These are phyloP conservation scores for Andrena hattorfiana DNA, from an alignment of 2,888 invertebrate species.

Conservation along the genomic window DNA sequence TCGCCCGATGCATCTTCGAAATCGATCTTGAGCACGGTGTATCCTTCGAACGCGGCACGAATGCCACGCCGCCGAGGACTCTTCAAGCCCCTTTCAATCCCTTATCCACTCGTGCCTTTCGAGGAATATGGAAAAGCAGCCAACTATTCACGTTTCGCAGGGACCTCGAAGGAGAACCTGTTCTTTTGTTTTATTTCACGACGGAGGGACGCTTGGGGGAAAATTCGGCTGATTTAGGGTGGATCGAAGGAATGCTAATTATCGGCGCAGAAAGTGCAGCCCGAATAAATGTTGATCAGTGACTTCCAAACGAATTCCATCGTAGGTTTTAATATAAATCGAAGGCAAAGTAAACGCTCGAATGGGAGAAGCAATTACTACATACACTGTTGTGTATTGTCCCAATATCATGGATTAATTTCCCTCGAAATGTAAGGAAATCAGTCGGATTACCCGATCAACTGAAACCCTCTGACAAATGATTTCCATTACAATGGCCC, in stretches of 20 bases:
- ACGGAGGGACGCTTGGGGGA: too few species aligned
- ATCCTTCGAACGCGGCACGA: conserved; percentile 25
- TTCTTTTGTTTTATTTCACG: neutral
- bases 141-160: conserved; percentile 8
- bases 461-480: too few species aligned
- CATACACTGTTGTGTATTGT: too few species aligned
- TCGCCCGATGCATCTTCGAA: conserved; percentile 14
- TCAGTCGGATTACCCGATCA: too few species aligned
- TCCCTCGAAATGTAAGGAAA: too few species aligned
- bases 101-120: conserved; percentile 42
- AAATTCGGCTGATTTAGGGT: neutral
- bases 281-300: neutral
- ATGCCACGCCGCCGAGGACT: conserved; percentile 35
- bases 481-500: too few species aligned
- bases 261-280: neutral
- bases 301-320: too few species aligned
- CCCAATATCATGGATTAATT: too few species aligned
- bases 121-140: conserved; percentile 14
- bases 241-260: neutral
- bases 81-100: conserved; percentile 35
- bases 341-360: too few species aligned
- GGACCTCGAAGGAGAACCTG: neutral
- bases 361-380: too few species aligned
- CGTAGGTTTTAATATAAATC: too few species aligned
- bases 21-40: conserved; percentile 47